Conservation (phyloP, 2,797 vertebrate species). For the Parauchenoglanis ngamensis region DNA sequence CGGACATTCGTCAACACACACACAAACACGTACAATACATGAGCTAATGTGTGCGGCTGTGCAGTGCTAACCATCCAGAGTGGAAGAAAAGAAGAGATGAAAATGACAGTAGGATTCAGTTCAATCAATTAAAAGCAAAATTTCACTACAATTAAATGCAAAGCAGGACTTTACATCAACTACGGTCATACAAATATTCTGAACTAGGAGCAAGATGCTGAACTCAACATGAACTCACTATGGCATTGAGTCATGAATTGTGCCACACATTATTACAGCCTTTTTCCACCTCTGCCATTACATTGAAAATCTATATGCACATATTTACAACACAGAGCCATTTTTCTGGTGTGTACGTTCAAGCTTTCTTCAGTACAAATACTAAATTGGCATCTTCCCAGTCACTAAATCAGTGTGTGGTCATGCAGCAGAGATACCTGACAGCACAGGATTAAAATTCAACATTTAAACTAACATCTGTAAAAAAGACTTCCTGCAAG, state of each 20-base stretch:
- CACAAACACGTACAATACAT: neutral
- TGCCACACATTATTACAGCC: neutral
- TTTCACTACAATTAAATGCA: neutral
- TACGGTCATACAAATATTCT: neutral
- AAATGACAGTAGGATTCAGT: neutral
- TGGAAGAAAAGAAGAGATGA: neutral
- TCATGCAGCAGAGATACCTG: neutral
- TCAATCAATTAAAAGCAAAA: neutral
- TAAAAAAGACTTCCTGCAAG: neutral
- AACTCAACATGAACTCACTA: neutral
- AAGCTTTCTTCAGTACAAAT: neutral
- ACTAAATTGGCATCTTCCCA: neutral
- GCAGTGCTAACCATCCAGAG: neutral
- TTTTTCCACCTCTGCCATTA: neutral
- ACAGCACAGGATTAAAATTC: neutral
- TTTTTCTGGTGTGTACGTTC: neutral
- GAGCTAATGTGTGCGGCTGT: neutral
- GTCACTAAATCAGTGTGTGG: neutral
- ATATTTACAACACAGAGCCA: neutral
- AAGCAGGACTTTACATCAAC: neutral
- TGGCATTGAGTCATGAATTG: neutral
- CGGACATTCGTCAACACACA: neutral
- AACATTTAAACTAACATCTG: neutral
- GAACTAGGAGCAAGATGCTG: neutral
- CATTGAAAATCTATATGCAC: neutral